Evolutionary conservation across 2,888 invertebrate genomes (phyloP), one percentile per base, ranked within the genome.

Genomic region (Lithophane socia): DNA sequence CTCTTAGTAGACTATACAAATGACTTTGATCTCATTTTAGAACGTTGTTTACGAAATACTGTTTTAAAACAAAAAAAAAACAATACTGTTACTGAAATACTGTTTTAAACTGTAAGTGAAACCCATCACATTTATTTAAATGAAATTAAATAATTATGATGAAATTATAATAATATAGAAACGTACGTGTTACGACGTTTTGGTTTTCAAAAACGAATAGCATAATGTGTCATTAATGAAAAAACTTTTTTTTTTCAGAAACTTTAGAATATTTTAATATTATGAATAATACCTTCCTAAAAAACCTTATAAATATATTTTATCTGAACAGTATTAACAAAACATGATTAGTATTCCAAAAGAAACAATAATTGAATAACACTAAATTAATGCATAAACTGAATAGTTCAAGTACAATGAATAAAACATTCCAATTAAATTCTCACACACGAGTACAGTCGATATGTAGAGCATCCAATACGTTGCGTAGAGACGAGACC

Each of bases 381-480:
- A 52, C 18, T 0, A 52, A 3, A 52, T 52, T 21, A 52, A 18
- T 52, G 18, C 18, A 21, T 16, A 24, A 24, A 29, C 10, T 18
- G 3, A 44, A 47, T 60, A 42, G 10, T 49, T 58, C 8, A 67
- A 44, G 3, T 16, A 54, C 2, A 77, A 65, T 42, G 1, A 54
- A 13, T 21, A 18, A n/a, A 52, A 0, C 13, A 71, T 63, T 9
- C 21, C 58, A 54, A 56, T 68, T 44, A 58, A 29, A 76, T 13
- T 3, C 16, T 73, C 54, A 73, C 76, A 75, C 65, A 78, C 73
- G 74, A 73, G 75, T 73, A 74, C 13, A 74, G 37, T 54, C 73
- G 18, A 82, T 72, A 86, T 76, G 75, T 78, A 79, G 77, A 80
- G 65, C 69, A 63, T 52, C 60, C 70, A 79, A 79, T 75, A 77